Conservation (phyloP, 2,797 vertebrate genomes). For the Hylomyscus alleni region DNA sequence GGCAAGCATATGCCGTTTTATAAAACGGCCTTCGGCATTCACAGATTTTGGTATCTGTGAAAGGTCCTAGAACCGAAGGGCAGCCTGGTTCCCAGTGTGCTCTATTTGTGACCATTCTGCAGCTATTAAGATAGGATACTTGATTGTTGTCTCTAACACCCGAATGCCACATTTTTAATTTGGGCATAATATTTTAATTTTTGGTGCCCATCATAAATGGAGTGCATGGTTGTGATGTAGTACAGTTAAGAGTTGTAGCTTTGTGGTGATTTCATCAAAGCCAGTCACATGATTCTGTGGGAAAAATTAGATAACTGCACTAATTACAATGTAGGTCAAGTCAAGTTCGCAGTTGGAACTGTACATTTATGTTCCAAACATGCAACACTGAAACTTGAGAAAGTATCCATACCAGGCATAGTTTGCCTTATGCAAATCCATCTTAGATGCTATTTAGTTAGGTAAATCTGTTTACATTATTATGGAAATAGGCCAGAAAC, state of each 20-base stretch:
- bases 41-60: too few species aligned
- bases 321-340: background rate
- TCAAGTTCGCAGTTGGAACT: background rate
- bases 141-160: background rate
- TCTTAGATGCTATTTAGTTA: background rate
- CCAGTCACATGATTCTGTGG: background rate
- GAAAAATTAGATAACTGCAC: background rate
- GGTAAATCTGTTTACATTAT: slow-evolving; percentile 22
- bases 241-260: background rate
- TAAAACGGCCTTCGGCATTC: background rate
- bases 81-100: background rate
- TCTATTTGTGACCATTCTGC: background rate
- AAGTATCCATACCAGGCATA: background rate
- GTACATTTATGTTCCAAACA: slow-evolving; percentile 14
- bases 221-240: background rate
- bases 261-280: background rate
- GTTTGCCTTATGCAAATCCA: background rate
- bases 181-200: background rate
- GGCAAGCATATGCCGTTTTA: background rate
- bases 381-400: background rate
- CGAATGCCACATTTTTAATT: slow-evolving; percentile 15
- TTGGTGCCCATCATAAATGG: background rate
- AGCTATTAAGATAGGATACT: background rate
- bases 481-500: slow-evolving; percentile 1
- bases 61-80: background rate